These are phyloP conservation scores for Drosophila nikananu DNA, from an alignment of 1,140 invertebrate genomes.

Conservation along the genomic window DNA sequence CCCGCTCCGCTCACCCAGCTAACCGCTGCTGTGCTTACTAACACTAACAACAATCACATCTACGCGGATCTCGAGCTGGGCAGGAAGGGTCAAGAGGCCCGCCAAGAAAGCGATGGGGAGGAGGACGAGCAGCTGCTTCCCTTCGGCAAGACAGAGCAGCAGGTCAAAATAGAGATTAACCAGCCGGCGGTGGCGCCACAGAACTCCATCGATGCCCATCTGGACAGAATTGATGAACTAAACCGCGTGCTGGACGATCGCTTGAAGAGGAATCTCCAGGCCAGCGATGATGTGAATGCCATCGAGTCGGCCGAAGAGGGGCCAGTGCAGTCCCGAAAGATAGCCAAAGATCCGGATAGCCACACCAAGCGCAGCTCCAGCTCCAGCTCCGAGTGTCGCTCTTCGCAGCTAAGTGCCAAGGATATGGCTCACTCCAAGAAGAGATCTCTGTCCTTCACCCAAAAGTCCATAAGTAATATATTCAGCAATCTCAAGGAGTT, in stretches of 20 bases:
- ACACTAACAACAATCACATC: constrained; percentile 81
- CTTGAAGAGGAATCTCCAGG: constrained; percentile 61
- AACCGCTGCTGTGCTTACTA: constrained; percentile 61
- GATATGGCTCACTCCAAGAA: constrained; percentile 62
- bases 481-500: constrained; percentile 82
- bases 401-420: constrained; percentile 49
- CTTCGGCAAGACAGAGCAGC: constrained; percentile 14
- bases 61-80: constrained; percentile 77
- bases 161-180: constrained; percentile 76
- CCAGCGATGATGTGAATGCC: constrained; percentile 63
- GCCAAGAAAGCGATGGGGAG: constrained; percentile 30
- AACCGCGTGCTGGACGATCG: constrained; percentile 80
- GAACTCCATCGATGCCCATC: constrained; percentile 77
- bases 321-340: constrained; percentile 25
- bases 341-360: constrained; percentile 35
- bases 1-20: constrained; percentile 41
- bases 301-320: constrained; percentile 65
- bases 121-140: constrained; percentile 11
- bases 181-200: constrained; percentile 41
- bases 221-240: constrained; percentile 79
- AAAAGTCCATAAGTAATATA: constrained; percentile 79
- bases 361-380: constrained; percentile 71
- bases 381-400: constrained; percentile 73
- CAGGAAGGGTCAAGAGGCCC: neutral
- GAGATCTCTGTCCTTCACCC: constrained; percentile 77